Percentiles rank a stretch among this genome's conserved stretches.
Evolutionary conservation across 1,140 invertebrate genomes (phyloP).

Genomic region (Apis mellifera): DNA sequence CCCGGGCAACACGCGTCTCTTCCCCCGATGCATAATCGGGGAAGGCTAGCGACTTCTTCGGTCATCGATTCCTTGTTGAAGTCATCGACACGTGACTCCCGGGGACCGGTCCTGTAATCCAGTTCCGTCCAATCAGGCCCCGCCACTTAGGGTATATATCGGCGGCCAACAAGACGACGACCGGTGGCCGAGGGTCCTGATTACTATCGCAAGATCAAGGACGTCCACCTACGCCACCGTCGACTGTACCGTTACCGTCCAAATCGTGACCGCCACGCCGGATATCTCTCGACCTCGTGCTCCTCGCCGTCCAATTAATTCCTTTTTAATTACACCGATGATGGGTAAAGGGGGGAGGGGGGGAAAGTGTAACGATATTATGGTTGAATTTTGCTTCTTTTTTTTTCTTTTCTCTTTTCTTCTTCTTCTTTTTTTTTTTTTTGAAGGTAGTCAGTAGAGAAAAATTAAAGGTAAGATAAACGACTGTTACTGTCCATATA

Average conservation of each 20-base stretch:
- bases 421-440: neutral
- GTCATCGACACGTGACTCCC: conserved; percentile 61
- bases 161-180: conserved; percentile 23
- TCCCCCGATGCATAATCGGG: neutral
- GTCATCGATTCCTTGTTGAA: conserved; percentile 63
- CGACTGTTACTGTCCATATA: no score
- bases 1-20: no score
- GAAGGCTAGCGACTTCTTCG: conserved; percentile 29
- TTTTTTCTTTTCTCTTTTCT: neutral
- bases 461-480: no score
- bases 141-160: conserved; percentile 13
- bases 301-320: conserved; percentile 35
- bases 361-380: neutral
- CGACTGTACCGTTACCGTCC: conserved; percentile 53
- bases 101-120: conserved; percentile 61
- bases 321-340: conserved; percentile 16
- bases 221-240: conserved; percentile 56
- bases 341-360: no score
- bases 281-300: conserved; percentile 5
- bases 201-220: conserved; percentile 61
- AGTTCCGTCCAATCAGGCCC: conserved; percentile 61
- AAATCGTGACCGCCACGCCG: conserved; percentile 42
- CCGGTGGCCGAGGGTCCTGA: conserved; percentile 46
- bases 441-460: neutral
- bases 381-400: neutral